A percentile compares a stretch with the other conserved stretches of the same genome.
phyloP scores from a whole-genome alignment of 2,797 vertebrate species.

The Platyrinchus mystaceus region DNA sequence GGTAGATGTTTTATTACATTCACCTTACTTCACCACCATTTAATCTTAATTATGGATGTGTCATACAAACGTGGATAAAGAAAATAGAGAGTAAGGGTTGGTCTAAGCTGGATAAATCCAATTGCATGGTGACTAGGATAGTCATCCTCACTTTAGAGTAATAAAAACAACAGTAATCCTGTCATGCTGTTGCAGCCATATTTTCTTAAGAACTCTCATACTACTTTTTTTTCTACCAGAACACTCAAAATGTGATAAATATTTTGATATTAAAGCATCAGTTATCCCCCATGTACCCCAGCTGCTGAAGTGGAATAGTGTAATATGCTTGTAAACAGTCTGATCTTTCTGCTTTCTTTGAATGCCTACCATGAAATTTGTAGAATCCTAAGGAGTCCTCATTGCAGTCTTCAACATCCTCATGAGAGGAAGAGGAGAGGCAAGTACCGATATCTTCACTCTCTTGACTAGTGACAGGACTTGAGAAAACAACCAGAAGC shows the following conservation, averaged over 20 bases:
- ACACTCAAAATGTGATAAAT: background rate
- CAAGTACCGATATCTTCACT: background rate
- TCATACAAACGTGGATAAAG: background rate
- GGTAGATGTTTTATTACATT: background rate
- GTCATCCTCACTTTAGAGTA: background rate
- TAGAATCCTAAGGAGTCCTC: background rate
- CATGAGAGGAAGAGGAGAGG: background rate
- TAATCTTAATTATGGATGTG: background rate
- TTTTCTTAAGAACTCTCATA: background rate
- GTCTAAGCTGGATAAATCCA: background rate
- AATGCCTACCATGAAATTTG: background rate
- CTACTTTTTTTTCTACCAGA: background rate
- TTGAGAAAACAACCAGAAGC: background rate
- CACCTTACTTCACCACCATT: background rate
- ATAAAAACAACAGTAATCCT: background rate
- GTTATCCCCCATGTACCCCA: background rate
- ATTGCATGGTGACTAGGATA: background rate
- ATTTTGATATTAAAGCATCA: background rate
- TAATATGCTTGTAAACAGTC: background rate
- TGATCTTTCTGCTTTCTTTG: background rate
- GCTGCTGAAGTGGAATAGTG: background rate
- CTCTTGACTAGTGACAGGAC: background rate
- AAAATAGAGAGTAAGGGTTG: background rate
- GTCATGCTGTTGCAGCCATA: background rate
- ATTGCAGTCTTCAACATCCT: background rate